phyloP scores from a whole-genome alignment of 2,888 invertebrate species.

The Rhagophthalmus giganteus region DNA sequence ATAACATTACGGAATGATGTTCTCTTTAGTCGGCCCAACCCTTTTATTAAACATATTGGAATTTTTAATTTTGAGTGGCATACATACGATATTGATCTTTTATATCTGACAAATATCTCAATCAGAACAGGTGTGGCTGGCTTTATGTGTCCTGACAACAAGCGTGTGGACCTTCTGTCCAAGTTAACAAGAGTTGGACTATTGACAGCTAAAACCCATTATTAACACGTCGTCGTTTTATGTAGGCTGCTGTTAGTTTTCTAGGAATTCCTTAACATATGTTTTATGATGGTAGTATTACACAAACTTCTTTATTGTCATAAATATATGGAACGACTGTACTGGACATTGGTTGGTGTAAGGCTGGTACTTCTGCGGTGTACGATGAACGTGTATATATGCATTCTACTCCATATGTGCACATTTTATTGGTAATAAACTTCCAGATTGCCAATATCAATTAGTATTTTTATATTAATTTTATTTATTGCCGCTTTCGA shows the following conservation, averaged over 20 bases:
- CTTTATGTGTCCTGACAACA: conserved; percentile 22
- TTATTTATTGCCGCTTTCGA: conserved; percentile 13
- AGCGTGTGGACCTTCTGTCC: too few species aligned
- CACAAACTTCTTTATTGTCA: conserved; percentile 11
- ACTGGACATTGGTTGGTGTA: conserved; percentile 1
- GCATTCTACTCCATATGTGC: conserved; percentile 16
- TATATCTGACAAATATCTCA: conserved; percentile 31
- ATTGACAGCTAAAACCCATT: too few species aligned
- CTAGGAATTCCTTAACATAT: too few species aligned
- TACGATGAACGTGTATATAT: conserved; percentile 8
- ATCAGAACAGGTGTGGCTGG: conserved; percentile 29
- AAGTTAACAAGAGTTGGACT: conserved; percentile 22
- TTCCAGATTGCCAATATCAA: conserved; percentile 25
- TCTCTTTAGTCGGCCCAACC: too few species aligned
- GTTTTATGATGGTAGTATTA: conserved; percentile 12
- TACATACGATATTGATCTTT: conserved; percentile 28
- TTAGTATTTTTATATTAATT: conserved; percentile 15
- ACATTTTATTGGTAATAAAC: conserved; percentile 22
- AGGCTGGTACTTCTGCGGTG: conserved; percentile 7
- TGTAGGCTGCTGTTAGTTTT: too few species aligned
- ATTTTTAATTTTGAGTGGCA: conserved; percentile 23
- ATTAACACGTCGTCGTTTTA: too few species aligned
- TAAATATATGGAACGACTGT: conserved; percentile 8
- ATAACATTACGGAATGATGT: too few species aligned
- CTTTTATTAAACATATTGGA: too few species aligned